Evolutionary conservation across 92 coral and sea anemone genomes (phyloP), one percentile per base, ranked within the genome.

Genomic region (Palythoa heliodiscus): DNA sequence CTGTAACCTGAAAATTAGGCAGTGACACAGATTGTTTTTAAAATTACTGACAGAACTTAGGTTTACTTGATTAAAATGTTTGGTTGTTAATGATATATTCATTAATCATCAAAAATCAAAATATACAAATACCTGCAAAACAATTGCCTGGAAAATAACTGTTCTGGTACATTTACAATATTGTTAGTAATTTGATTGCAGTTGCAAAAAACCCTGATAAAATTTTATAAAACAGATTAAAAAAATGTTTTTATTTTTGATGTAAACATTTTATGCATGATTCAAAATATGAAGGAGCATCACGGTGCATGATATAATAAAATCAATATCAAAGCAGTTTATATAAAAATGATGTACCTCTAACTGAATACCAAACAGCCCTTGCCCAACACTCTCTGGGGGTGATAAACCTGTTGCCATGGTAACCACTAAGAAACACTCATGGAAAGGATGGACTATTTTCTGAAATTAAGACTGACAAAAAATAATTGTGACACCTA

Each of bases 311-410:
- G 22, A n/a, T 54, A 75, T 1, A 2, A 10, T 5, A 47, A 8
- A 20, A 52, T 10, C 4, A 7, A n/a, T 19, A 48, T n/a, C 38
- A 1, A 40, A 7, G 61, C 58, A 53, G 25, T 25, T 17, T 29
- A 66, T 60, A 17, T 22, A 14, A 50, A 61, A 29, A 43, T 29
- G 2, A 13, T n/a, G 0, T 68, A 93, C 97, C 95, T 93, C 97
- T 12, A 93, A 63, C 84, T 93, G 97, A 61, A 93, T 88, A 20
- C 97, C 97, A 86, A 93, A 93, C 58, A 93, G 83, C 11, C 97
- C 97, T 81, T 93, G 97, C 3, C 97, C 97, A 73, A 93, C 91
- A 39, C 91, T 93, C 76, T 93, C 97, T 71, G 92, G 70, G 7
- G 89, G 83, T 15, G 85, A 82, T 16, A 90, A 11, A 53, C 88